A percentile compares a stretch with the other conserved stretches of the same genome.
Evolutionary conservation across 2,888 invertebrate species (phyloP).

Genomic region (Unio delphinus): DNA sequence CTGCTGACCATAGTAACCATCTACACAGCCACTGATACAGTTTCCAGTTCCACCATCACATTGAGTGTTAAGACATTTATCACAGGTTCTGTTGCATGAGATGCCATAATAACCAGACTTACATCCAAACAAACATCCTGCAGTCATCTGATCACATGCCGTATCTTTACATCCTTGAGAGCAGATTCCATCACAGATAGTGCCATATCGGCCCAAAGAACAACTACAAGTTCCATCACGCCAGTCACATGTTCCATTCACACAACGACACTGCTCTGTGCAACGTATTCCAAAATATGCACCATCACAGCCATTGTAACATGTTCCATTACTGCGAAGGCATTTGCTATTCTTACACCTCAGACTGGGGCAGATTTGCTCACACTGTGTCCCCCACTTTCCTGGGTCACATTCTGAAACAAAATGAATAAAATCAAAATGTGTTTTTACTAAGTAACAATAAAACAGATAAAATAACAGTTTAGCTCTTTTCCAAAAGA

Average conservation of each 20-base stretch:
- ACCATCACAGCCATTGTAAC: too few species aligned
- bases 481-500: too few species aligned
- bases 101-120: constrained; percentile 5
- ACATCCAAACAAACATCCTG: constrained; percentile 9
- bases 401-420: constrained; percentile 7
- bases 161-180: constrained; percentile 3
- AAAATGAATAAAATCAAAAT: background rate
- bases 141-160: constrained; percentile 10
- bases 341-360: too few species aligned
- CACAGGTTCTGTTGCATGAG: constrained; percentile 17
- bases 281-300: too few species aligned
- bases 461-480: too few species aligned
- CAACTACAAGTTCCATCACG: too few species aligned
- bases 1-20: constrained; percentile 15
- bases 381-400: background rate
- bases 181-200: constrained; percentile 15
- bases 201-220: constrained; percentile 8
- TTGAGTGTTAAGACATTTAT: constrained; percentile 11
- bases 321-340: too few species aligned
- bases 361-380: background rate
- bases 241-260: too few species aligned
- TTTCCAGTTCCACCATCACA: constrained; percentile 16
- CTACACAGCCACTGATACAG: constrained; percentile 12
- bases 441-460: too few species aligned
- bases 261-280: too few species aligned